Evolutionary conservation across 2,113 vertebrate genomes (phyloP), one percentile per base, ranked within the genome.

Genomic region (Phrynocephalus versicolor): DNA sequence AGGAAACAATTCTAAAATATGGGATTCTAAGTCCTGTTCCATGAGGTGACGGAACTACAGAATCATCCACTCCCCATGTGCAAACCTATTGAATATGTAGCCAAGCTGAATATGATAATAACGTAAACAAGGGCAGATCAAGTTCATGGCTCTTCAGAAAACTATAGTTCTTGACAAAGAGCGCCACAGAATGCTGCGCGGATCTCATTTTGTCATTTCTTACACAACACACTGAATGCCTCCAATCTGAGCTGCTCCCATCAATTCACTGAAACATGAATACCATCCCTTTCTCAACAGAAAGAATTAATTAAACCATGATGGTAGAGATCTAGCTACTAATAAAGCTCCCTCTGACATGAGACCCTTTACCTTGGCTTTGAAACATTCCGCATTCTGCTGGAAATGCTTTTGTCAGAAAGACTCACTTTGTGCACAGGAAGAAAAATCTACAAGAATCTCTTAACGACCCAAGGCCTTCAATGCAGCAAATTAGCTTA

Each of bases 331-430:
- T 93, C 93, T 83, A 89, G 92, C 89, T 94, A 92, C 92, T 92
- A 94, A 94, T 79, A 95, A 87, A 87, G 88, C 88, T 89, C 72
- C 87, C 94, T 94, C 91, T 90, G 91, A 91, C 88, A 91, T 83
- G 90, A 93, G 95, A 94, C 94, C 92, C 89, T 96, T 97, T 95
- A 95, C 96, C 95, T 96, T 96, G 96, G 89, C 87, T 96, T 92
- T 93, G 87, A 95, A 95, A 94, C 80, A 84, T 65, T 88, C 74
- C 37, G 82, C 90, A 94, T 91, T 93, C 89, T 90, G 64, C 65
- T 90, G 76, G 79, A 90, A 93, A 91, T 90, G 88, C 87, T 90
- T 94, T 92, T 93, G 85, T 92, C 89, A 87, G 85, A 92, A 94
- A 83, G 86, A 82, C 80, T 55, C 27, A 57, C 58, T n/a, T 69